Conservation (phyloP, 2,113 vertebrate genomes). For the Amphilophus citrinellus region DNA sequence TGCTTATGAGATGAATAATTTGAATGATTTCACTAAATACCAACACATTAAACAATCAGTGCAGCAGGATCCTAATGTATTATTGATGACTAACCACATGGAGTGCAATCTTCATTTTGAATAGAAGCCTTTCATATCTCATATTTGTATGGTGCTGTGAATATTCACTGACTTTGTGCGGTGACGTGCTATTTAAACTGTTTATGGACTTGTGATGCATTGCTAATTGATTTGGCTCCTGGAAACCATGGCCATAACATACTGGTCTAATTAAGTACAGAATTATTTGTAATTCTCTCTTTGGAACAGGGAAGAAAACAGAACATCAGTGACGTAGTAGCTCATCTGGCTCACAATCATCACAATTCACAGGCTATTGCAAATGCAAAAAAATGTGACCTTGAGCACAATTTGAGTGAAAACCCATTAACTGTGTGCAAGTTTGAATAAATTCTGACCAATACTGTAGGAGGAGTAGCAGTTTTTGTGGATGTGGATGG, state of each 20-base stretch:
- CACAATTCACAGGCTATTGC: no score
- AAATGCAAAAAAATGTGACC: no score
- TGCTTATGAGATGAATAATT: neutral
- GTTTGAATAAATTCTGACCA: no score
- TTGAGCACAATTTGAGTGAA: no score
- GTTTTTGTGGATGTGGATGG: neutral
- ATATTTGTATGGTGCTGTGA: neutral
- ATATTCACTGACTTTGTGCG: neutral
- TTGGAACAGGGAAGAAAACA: neutral
- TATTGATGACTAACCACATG: neutral
- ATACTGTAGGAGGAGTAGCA: neutral
- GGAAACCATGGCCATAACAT: neutral
- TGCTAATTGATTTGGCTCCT: neutral
- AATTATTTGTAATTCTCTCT: neutral
- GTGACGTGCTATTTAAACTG: neutral
- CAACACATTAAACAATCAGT: slow-evolving; percentile 19
- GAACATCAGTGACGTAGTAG: neutral
- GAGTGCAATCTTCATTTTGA: slow-evolving; percentile 7
- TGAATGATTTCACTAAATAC: slow-evolving; percentile 11
- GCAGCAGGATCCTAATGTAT: slow-evolving; percentile 3
- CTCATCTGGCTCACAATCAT: no score
- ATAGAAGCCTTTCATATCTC: neutral
- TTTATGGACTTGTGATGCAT: neutral
- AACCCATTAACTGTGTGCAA: neutral
- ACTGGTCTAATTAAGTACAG: neutral